Percentiles rank a stretch among this genome's conserved stretches.
These are phyloP conservation scores for Cyprinella venusta DNA, from an alignment of 2,797 vertebrate genomes.

Conservation along the genomic window DNA sequence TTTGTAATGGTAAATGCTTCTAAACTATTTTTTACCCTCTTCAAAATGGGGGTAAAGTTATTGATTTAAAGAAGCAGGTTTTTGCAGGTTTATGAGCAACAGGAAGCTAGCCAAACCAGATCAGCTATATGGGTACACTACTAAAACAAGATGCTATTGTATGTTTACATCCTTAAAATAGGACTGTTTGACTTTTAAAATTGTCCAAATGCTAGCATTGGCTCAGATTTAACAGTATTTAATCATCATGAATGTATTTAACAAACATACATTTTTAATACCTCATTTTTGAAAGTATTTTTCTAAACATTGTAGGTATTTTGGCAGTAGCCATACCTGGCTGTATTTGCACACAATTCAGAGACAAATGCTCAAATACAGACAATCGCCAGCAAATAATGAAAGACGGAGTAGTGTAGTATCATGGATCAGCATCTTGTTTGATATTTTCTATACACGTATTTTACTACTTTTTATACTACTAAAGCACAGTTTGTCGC, in stretches of 20 bases:
- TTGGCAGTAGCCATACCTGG: neutral
- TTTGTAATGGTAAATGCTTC: slow-evolving; percentile 58
- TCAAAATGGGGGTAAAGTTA: neutral
- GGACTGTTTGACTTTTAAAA: neutral
- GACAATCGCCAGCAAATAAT: slow-evolving; percentile 8
- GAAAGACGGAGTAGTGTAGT: neutral
- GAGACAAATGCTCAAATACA: neutral
- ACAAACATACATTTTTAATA: slow-evolving; percentile 47
- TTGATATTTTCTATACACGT: neutral
- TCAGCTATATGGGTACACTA: slow-evolving; percentile 38
- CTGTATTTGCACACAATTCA: slow-evolving; percentile 18
- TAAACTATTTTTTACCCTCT: neutral
- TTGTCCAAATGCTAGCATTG: neutral
- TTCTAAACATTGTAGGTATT: slow-evolving; percentile 28
- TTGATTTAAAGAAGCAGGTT: neutral
- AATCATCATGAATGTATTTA: slow-evolving; percentile 67
- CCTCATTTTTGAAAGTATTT: slow-evolving; percentile 45
- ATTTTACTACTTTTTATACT: slow-evolving; percentile 20
- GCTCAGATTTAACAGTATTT: neutral
- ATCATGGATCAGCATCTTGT: neutral
- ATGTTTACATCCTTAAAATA: slow-evolving; percentile 23
- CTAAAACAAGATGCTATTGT: slow-evolving; percentile 12
- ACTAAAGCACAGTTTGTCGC: neutral
- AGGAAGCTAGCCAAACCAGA: slow-evolving; percentile 4
- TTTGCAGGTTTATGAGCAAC: neutral